Evolutionary conservation across 2,888 invertebrate species (phyloP).

Genomic region (Endotricha flammealis): DNA sequence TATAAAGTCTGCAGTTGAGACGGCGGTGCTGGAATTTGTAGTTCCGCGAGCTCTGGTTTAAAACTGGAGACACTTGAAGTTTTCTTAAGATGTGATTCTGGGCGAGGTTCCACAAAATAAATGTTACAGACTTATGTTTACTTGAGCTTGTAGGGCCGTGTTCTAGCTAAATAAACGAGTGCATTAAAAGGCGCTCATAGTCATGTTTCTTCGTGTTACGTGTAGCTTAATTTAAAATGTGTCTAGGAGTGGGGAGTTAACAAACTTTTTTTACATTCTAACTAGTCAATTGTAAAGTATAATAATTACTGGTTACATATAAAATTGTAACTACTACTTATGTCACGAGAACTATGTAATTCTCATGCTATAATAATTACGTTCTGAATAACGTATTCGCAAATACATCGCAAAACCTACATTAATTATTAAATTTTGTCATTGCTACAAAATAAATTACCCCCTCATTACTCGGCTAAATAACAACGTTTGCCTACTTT

Average conservation of each 20-base stretch:
- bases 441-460: conserved; percentile 5
- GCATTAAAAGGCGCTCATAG: no score
- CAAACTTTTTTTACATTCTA: no score
- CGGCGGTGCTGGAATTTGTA: conserved; percentile 16
- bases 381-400: neutral
- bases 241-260: no score
- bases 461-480: conserved; percentile 11
- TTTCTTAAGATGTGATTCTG: conserved; percentile 16
- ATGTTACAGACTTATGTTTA: conserved; percentile 12
- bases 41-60: conserved; percentile 10
- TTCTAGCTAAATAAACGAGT: neutral
- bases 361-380: no score
- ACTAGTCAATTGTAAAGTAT: no score
- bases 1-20: conserved; percentile 31
- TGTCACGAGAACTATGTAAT: no score
- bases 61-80: conserved; percentile 15
- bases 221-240: no score
- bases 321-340: no score
- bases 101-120: conserved; percentile 15
- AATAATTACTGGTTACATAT: no score
- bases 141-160: neutral
- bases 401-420: neutral
- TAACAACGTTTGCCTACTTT: conserved; percentile 30
- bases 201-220: no score
- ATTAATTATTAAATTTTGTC: conserved; percentile 6